Percentiles rank a stretch among this genome's conserved stretches.
These are phyloP conservation scores for Cyclina sinensis DNA, from an alignment of 1,140 invertebrate species.

Conservation along the genomic window DNA sequence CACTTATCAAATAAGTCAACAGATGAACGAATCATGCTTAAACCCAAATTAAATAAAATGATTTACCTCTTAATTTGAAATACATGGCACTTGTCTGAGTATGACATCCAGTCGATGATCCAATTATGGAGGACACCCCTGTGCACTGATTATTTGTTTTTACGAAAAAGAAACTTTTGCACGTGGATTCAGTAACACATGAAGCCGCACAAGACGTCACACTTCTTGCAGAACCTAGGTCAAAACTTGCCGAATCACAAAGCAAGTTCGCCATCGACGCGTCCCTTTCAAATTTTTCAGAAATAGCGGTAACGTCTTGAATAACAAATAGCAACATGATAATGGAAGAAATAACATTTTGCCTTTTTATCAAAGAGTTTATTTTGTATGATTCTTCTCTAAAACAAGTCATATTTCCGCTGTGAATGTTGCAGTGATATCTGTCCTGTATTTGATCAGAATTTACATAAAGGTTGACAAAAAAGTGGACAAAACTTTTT, in stretches of 20 bases:
- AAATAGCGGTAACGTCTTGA: neutral
- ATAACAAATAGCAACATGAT: too few relatives aligned
- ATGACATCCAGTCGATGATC: neutral
- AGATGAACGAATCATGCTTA: too few relatives aligned
- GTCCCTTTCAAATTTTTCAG: neutral
- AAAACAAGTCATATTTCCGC: too few relatives aligned
- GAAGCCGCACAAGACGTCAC: neutral
- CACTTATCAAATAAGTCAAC: too few relatives aligned
- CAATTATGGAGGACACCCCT: neutral
- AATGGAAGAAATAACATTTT: too few relatives aligned
- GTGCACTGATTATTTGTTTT: neutral
- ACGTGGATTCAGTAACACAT: neutral
- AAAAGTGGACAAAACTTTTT: too few relatives aligned
- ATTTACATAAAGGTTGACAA: too few relatives aligned
- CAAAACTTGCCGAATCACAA: neutral
- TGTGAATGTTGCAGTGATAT: too few relatives aligned
- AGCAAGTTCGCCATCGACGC: neutral
- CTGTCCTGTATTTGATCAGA: too few relatives aligned
- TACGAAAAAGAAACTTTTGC: constrained; percentile 1
- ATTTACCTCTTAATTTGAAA: neutral
- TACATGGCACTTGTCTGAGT: neutral
- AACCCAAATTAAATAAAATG: too few relatives aligned
- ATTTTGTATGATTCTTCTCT: too few relatives aligned
- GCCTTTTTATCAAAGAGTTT: too few relatives aligned
- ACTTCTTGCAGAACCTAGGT: neutral